Percentiles rank a stretch among this genome's conserved stretches.
These are phyloP conservation scores for Orius insidiosus DNA, from an alignment of 1,140 invertebrate genomes.

Conservation along the genomic window DNA sequence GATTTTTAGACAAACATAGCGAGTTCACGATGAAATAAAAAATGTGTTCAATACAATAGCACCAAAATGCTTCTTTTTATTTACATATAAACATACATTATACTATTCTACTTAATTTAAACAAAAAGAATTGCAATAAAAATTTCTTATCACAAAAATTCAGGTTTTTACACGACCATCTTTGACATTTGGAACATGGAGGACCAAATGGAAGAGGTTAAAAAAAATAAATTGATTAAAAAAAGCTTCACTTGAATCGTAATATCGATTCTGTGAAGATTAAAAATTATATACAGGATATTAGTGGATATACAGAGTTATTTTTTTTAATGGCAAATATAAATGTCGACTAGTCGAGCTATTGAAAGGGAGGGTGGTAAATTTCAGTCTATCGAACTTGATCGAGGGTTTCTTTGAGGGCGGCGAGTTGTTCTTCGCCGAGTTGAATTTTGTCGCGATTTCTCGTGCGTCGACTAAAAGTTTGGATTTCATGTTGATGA, in stretches of 20 bases:
- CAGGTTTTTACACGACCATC: slow-evolving; percentile 10
- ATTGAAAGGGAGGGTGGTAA: background rate
- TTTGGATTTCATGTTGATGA: slow-evolving; percentile 84
- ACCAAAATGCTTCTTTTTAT: slow-evolving; percentile 13
- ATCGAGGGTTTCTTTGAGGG: slow-evolving; percentile 41
- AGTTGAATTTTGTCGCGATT: slow-evolving; percentile 75
- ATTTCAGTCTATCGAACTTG: slow-evolving; percentile 12
- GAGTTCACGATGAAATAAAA: too few relatives aligned
- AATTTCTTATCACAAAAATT: slow-evolving; percentile 6
- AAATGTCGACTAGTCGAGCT: slow-evolving; percentile 10
- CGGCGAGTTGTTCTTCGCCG: slow-evolving; percentile 65
- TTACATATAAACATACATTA: slow-evolving; percentile 14
- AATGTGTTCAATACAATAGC: slow-evolving; percentile 4
- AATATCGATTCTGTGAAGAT: slow-evolving; percentile 11
- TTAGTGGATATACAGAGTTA: background rate
- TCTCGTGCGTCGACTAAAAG: slow-evolving; percentile 69
- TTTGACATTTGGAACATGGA: slow-evolving; percentile 9
- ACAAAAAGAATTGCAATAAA: slow-evolving; percentile 6
- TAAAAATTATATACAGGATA: background rate
- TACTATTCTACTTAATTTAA: background rate
- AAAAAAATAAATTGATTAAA: background rate
- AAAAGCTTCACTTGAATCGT: slow-evolving; percentile 7
- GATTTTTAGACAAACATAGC: too few relatives aligned
- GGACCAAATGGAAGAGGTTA: slow-evolving; percentile 13
- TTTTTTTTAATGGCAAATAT: slow-evolving; percentile 1